Percentiles rank a stretch among this genome's conserved stretches.
Evolutionary conservation across 2,113 vertebrate genomes (phyloP).

Genomic region (Chinchilla lanigera): DNA sequence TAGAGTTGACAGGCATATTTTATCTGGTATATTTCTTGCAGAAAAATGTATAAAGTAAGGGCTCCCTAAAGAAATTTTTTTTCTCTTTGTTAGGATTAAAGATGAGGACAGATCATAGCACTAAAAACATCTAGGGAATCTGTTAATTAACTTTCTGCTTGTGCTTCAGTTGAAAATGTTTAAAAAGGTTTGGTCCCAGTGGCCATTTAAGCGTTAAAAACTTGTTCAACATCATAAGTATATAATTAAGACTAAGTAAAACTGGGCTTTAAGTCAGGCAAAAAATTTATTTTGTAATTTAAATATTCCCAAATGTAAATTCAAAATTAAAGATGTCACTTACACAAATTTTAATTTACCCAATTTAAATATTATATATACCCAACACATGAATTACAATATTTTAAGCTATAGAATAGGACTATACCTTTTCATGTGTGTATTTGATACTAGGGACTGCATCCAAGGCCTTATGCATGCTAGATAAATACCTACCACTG

Average conservation of each 20-base stretch:
- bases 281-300: slow-evolving; percentile 51
- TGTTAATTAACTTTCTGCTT: background rate
- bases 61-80: background rate
- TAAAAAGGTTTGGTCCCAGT: background rate
- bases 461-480: too few relatives aligned
- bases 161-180: background rate
- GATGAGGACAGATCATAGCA: background rate
- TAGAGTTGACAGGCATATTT: background rate
- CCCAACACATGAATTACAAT: background rate
- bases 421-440: too few relatives aligned
- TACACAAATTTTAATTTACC: background rate
- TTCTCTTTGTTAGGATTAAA: slow-evolving; percentile 29
- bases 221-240: background rate
- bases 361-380: background rate
- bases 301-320: slow-evolving; percentile 32
- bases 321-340: slow-evolving; percentile 10
- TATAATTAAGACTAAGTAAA: slow-evolving; percentile 27
- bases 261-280: slow-evolving; percentile 28
- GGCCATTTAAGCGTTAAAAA: background rate
- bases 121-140: background rate
- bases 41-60: background rate
- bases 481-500: too few relatives aligned
- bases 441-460: too few relatives aligned
- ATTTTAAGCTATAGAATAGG: too few relatives aligned
- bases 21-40: background rate